Percentiles rank a stretch among this genome's conserved stretches.
phyloP scores from a whole-genome alignment of 2,888 invertebrate genomes.

The Sesia apiformis region DNA sequence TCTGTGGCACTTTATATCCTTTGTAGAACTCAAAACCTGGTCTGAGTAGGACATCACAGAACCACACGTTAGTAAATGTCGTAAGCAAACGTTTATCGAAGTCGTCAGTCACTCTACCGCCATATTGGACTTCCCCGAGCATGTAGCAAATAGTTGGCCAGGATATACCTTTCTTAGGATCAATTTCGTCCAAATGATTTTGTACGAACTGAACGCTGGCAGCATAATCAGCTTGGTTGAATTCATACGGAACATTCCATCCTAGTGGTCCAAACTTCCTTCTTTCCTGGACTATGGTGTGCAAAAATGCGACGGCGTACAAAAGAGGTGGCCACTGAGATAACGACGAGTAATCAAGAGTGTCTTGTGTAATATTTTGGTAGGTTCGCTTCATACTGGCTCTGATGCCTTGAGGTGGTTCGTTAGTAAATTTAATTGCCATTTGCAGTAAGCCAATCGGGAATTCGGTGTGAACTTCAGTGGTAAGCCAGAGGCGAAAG shows the following conservation, averaged over 20 bases:
- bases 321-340: slow-evolving; percentile 95
- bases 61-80: slow-evolving; percentile 96
- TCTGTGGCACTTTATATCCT: slow-evolving; percentile 92
- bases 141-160: slow-evolving; percentile 98
- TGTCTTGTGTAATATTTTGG: slow-evolving; percentile 90
- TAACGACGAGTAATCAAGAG: slow-evolving; percentile 92
- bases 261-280: slow-evolving; percentile 97
- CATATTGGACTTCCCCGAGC: slow-evolving; percentile 93
- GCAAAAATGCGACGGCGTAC: slow-evolving; percentile 95
- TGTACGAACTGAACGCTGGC: slow-evolving; percentile 97
- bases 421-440: slow-evolving; percentile 98
- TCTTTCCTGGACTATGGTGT: slow-evolving; percentile 95
- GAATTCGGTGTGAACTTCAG: slow-evolving; percentile 94
- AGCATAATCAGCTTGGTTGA: slow-evolving; percentile 96
- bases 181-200: slow-evolving; percentile 97
- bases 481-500: slow-evolving; percentile 95
- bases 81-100: slow-evolving; percentile 95
- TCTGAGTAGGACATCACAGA: slow-evolving; percentile 90
- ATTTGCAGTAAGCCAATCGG: slow-evolving; percentile 92
- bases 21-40: slow-evolving; percentile 95
- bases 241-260: slow-evolving; percentile 98
- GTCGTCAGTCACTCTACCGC: slow-evolving; percentile 96
- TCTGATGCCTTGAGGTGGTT: slow-evolving; percentile 94
- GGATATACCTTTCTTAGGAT: slow-evolving; percentile 96
- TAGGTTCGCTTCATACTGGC: slow-evolving; percentile 96